Evolutionary conservation across 2,888 invertebrate species (phyloP).

Genomic region (Spilosoma lubricipeda): DNA sequence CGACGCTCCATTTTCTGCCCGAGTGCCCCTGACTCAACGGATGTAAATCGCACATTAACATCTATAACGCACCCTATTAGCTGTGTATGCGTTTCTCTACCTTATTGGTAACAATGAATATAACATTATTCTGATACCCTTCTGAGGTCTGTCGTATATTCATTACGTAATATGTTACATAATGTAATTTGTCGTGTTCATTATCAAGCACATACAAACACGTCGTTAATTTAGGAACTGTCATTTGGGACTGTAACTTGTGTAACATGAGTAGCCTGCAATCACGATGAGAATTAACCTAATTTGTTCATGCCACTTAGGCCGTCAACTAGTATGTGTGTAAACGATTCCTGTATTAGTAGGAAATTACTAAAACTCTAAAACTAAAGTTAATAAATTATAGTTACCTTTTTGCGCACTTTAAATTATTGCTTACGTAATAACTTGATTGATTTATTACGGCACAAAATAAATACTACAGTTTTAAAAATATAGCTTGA

Average conservation of each 20-base stretch:
- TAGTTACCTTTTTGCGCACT: not conserved
- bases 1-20: slow-evolving; percentile 81
- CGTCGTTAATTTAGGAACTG: slow-evolving; percentile 47
- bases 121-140: slow-evolving; percentile 38
- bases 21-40: slow-evolving; percentile 77
- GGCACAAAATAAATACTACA: not conserved
- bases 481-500: too few species aligned
- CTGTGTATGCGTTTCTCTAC: slow-evolving; percentile 69
- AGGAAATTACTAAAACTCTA: not conserved
- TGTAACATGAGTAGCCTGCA: slow-evolving; percentile 19
- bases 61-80: slow-evolving; percentile 74
- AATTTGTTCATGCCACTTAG: not conserved
- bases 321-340: not conserved
- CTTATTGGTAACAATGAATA: slow-evolving; percentile 58
- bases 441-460: not conserved
- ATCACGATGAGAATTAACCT: slow-evolving; percentile 2
- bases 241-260: slow-evolving; percentile 31
- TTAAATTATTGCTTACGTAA: not conserved
- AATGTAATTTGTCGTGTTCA: slow-evolving; percentile 41
- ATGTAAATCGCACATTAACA: slow-evolving; percentile 77
- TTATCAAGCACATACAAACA: slow-evolving; percentile 35
- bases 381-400: not conserved
- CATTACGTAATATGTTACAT: slow-evolving; percentile 30
- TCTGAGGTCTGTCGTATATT: slow-evolving; percentile 29
- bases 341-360: not conserved